phyloP scores from a whole-genome alignment of 2,888 invertebrate genomes.

The Torymus aiolomorphi region DNA sequence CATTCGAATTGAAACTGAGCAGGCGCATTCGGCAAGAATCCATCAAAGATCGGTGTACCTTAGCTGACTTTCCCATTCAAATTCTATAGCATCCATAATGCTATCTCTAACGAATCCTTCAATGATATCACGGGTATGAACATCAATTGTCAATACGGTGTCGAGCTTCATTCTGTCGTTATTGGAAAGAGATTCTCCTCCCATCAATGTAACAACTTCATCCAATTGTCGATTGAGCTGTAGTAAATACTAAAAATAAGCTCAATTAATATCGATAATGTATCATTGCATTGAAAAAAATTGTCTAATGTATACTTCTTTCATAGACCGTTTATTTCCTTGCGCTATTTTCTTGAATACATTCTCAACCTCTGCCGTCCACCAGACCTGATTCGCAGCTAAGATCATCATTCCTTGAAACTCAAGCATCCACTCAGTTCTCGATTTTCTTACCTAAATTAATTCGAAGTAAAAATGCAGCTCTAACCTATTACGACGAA shows the following conservation, averaged over 20 bases:
- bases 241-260: slow-evolving; percentile 79
- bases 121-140: slow-evolving; percentile 93
- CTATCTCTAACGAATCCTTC: slow-evolving; percentile 88
- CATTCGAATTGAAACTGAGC: too few species aligned
- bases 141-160: slow-evolving; percentile 92
- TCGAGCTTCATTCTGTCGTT: slow-evolving; percentile 93
- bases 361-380: slow-evolving; percentile 96
- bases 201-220: slow-evolving; percentile 82
- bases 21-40: too few species aligned
- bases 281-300: background rate
- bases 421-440: slow-evolving; percentile 92
- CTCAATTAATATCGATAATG: background rate
- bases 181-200: slow-evolving; percentile 77
- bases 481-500: background rate
- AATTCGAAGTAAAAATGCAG: too few species aligned
- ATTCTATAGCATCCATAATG: slow-evolving; percentile 89
- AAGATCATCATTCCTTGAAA: slow-evolving; percentile 92
- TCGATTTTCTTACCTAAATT: slow-evolving; percentile 69
- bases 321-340: slow-evolving; percentile 92
- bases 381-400: slow-evolving; percentile 94
- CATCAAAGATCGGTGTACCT: too few species aligned
- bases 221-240: slow-evolving; percentile 89
- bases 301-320: slow-evolving; percentile 77
- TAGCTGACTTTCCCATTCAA: slow-evolving; percentile 95
- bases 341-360: slow-evolving; percentile 85